Evolutionary conservation across 2,113 vertebrate genomes (phyloP), one percentile per base, ranked within the genome.

Genomic region (Notiomystis cincta): DNA sequence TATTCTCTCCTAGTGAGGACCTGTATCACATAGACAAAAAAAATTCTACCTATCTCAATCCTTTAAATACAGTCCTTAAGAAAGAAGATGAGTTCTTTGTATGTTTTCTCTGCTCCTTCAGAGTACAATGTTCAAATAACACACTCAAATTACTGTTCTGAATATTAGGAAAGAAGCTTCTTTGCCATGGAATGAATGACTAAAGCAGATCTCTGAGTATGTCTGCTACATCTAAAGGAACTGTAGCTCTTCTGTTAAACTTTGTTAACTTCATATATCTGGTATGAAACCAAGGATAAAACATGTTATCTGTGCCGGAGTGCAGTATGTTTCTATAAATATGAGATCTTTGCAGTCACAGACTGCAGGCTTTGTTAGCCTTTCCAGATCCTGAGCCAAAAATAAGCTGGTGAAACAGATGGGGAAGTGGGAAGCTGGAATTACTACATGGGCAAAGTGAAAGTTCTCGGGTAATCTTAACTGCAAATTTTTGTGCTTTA

Each of bases 381-480:
- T 58, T 94, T 93, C 94, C 67, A 93, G 79, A 80, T 95, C 85
- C 22, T 77, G 51, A 94, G 86, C 82, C 88, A 85, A 96, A 96
- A 96, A 95, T 96, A 96, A 92, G n/a, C 56, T 86, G 67, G 56
- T 66, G 76, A 86, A 93, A 86, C 95, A 97, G 92, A 96, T 93
- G 85, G 95, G 60, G 33, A 95, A 88, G 88, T 70, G 51, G 90
- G 90, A 96, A 95, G 75, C 87, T 90, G 95, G 88, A 94, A 88
- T 91, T 88, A 79, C 66, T 91, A 7, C 15, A 88, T 70, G 62
- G 56, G 85, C 64, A 83, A 89, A 93, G 53, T 44, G 25, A 95
- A 94, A 83, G n/a, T 62, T 77, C 44, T 82, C 58, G 45, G 27
- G 15, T 85, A 84, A 80, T 93, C 84, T 93, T 54, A 69, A 79